Percentiles rank a stretch among this genome's conserved stretches.
Conservation (phyloP, 1,140 invertebrate species). For the Gyrodactylus bullatarudis region DNA sequence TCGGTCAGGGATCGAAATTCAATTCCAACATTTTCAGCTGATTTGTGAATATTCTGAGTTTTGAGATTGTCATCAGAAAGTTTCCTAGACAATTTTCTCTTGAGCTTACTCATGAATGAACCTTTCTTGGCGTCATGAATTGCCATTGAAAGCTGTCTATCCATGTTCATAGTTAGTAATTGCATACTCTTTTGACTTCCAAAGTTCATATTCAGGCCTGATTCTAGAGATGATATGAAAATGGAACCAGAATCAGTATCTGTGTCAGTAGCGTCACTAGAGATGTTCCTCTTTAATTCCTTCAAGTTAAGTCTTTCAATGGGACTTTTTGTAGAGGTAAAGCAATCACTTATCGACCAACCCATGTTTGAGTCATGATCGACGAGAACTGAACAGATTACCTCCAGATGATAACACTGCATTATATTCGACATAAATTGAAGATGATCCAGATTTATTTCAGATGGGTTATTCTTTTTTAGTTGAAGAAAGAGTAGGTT, state of each 20-base stretch:
- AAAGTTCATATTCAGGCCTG: no score
- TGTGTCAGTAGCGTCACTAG: not conserved
- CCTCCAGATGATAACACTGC: not conserved
- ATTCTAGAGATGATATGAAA: not conserved
- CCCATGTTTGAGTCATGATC: not conserved
- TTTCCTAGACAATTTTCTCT: no score
- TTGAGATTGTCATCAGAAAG: no score
- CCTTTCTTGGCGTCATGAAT: no score
- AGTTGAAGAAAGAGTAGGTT: no score
- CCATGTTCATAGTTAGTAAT: no score
- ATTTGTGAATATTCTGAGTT: no score
- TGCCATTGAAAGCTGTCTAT: no score
- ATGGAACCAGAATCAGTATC: not conserved
- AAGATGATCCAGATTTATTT: not conserved
- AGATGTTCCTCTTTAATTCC: not conserved
- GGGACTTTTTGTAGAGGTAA: not conserved
- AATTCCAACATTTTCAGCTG: no score
- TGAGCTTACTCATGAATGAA: no score
- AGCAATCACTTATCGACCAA: not conserved
- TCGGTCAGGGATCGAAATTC: no score
- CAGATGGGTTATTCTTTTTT: not conserved
- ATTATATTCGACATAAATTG: not conserved
- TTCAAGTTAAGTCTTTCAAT: not conserved
- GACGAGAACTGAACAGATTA: not conserved
- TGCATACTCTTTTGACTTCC: no score